These are phyloP conservation scores for Cercopithecus diana DNA, from an alignment of 2,797 vertebrate genomes.

Conservation along the genomic window DNA sequence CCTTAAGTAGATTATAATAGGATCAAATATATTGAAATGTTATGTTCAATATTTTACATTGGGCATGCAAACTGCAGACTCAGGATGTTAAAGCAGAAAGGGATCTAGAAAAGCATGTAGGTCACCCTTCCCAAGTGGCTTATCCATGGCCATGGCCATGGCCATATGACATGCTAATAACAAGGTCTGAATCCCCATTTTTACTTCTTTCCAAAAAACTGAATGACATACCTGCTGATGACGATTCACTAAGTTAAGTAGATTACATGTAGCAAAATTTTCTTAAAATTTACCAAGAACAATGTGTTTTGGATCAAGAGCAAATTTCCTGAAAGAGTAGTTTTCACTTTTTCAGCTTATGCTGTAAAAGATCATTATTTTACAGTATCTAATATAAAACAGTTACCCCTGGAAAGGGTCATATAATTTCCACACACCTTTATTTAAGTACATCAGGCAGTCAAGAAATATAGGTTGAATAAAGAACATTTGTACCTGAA, in stretches of 20 bases:
- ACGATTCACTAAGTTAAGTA: neutral
- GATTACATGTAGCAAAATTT: neutral
- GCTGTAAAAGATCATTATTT: neutral
- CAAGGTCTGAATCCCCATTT: neutral
- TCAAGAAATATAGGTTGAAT: neutral
- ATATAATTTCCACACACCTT: neutral
- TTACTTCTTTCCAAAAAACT: neutral
- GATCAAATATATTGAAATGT: neutral
- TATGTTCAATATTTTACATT: neutral
- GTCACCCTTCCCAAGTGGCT: neutral
- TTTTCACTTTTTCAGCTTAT: neutral
- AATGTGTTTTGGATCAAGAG: neutral
- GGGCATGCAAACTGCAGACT: accelerated
- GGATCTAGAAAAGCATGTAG: accelerated
- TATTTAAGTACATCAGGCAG: neutral
- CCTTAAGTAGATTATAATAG: neutral
- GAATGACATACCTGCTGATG: neutral
- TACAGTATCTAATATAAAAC: neutral
- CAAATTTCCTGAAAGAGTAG: neutral
- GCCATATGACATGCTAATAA: neutral
- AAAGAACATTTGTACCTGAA: neutral
- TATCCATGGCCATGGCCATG: neutral
- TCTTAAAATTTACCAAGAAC: neutral
- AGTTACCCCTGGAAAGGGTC: neutral
- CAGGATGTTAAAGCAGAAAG: neutral